Evolutionary conservation across 2,113 vertebrate genomes (phyloP), one percentile per base, ranked within the genome.

Genomic region (Beaufortia kweichowensis): DNA sequence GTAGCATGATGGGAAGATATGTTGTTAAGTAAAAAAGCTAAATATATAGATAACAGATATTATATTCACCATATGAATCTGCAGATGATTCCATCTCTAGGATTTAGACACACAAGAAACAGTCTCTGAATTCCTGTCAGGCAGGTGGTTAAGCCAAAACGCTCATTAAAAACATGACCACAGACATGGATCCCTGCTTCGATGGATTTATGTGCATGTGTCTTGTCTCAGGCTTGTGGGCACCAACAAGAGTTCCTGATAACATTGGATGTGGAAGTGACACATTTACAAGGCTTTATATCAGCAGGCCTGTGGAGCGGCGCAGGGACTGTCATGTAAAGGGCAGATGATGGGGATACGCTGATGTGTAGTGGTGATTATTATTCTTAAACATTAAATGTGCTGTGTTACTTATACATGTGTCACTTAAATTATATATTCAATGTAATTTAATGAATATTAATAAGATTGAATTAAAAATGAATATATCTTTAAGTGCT

Each of bases 11-110:
- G 57, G 33, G 23, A 14, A 15, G 6, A 15, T 71, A 69, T 17
- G 43, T n/a, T 70, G 65, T 39, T 11, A 8, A 15, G 21, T 56
- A 28, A 79, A 50, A 79, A 60, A 66, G n/a, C n/a, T n/a, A n/a
- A n/a, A n/a, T n/a, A n/a, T n/a, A n/a, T n/a, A 55, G 57, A 73
- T 57, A 77, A 73, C 21, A 24, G 31, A 53, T 68, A 39, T 15
- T 23, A 66, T 35, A 6, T 69, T 50, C 23, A 56, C 29, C 50
- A 53, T 53, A n/a, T 17, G 23, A 28, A 1, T 8, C 0, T 41
- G 53, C 15, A 26, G 53, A 59, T 71, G 67, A 14, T 35, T 21
- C 24, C n/a, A n/a, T n/a, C 43, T 66, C 12, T 7, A 14, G 39
- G 11, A 9, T 53, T 53, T 24, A 68, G 24, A 4, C 48, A 12